Base-by-base conservation (phyloP, 1,140 invertebrate species). In the Wiebesia pumilae region DNA sequence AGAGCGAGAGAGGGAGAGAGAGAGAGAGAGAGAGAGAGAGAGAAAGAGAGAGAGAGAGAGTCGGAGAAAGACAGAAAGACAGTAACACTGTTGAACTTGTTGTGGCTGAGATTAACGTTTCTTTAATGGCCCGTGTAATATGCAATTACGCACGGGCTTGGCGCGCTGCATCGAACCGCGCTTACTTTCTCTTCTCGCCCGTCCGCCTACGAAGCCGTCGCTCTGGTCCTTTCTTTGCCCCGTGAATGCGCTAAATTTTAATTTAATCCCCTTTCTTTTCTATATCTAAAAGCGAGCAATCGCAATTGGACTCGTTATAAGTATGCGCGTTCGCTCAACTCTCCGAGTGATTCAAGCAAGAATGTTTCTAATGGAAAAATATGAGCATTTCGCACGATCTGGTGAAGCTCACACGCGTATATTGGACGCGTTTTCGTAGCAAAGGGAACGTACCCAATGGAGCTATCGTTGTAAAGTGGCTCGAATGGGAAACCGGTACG, bases 41-140 rank as follows among this genome's bases (percentile, higher is more conserved):
- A 80, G 77, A n/a, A n/a, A n/a, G 7, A 24, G 33, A 62, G 58
- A 9, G 6, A 30, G 21, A 27, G 10, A 75, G 47, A 1, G 54
- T 43, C 0, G 65, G 71, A 51, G 54, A 62, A 40, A 82, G 40
- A 38, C 27, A 65, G 35, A 65, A 30, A 80, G 43, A 51, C 10
- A 80, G 77, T n/a, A n/a, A n/a, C 71, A 90, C 90, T 89, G 88
- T 90, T 90, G 89, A 92, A 92, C 92, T 93, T 93, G 93, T 94
- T 93, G 92, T 93, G 91, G 92, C 88, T 88, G 92, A 93, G 92
- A 93, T 94, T 93, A 94, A 93, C 92, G 92, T 92, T 93, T 93
- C 92, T 93, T 93, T 93, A 94, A 94, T 94, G 92, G 93, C 88
- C 91, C 92, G 92, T 93, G 92, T 93, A 94, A 93, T 93, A 93